A percentile compares a stretch with the other conserved stretches of the same genome.
Evolutionary conservation across 2,888 invertebrate genomes (phyloP).

Genomic region (Drosophila macrospina): DNA sequence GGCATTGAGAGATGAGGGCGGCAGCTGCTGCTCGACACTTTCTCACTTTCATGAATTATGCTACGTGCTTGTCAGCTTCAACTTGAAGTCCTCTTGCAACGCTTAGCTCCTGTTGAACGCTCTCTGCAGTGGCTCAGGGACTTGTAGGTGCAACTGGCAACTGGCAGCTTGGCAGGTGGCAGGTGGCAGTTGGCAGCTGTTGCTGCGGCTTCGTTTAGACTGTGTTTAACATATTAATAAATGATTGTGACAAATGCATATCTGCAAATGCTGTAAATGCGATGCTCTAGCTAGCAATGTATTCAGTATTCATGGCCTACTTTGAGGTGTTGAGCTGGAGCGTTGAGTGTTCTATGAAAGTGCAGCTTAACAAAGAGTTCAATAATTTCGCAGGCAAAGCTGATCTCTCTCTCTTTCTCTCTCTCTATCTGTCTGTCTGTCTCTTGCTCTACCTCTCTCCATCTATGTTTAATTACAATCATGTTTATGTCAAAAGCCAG

Average conservation of each 20-base stretch:
- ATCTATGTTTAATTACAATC: constrained; percentile 2
- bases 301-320: constrained; percentile 21
- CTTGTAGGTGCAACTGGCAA: constrained; percentile 38
- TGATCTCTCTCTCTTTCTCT: too few relatives aligned
- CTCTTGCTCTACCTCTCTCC: too few relatives aligned
- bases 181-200: constrained; percentile 42
- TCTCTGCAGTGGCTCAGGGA: constrained; percentile 41
- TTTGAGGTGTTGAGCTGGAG: constrained; percentile 6
- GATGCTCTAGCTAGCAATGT: constrained; percentile 29
- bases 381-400: not conserved
- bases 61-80: constrained; percentile 64
- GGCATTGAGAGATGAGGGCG: constrained; percentile 26
- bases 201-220: constrained; percentile 65
- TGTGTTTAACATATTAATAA: constrained; percentile 77
- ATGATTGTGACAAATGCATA: constrained; percentile 74
- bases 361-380: not conserved
- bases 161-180: constrained; percentile 3
- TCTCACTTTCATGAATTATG: constrained; percentile 73
- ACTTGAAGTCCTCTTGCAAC: constrained; percentile 44
- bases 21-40: constrained; percentile 58
- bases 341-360: constrained; percentile 28
- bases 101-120: constrained; percentile 26
- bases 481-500: constrained; percentile 1
- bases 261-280: constrained; percentile 47
- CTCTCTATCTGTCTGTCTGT: too few relatives aligned